These are phyloP conservation scores for Stichopus chloronotus DNA, from an alignment of 35 echinoderm and acorn worm species.

Conservation along the genomic window DNA sequence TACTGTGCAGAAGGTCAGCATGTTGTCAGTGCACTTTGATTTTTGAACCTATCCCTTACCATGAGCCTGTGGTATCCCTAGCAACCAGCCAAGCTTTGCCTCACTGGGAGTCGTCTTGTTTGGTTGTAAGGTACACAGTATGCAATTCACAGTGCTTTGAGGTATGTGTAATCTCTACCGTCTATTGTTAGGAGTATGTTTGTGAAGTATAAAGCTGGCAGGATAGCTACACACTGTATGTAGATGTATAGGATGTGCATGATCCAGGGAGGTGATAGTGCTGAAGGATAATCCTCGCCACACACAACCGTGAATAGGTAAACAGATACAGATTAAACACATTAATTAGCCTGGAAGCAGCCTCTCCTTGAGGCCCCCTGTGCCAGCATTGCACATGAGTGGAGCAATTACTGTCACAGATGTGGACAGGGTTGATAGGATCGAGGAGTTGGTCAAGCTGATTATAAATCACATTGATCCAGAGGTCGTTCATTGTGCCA, in stretches of 20 bases:
- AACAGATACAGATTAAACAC: not conserved
- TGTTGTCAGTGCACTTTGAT: not conserved
- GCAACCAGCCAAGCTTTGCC: not conserved
- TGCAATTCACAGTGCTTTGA: not conserved
- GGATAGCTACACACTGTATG: too few relatives aligned
- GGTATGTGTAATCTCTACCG: not conserved
- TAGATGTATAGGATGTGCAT: too few relatives aligned
- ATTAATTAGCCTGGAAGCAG: not conserved
- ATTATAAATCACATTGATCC: slow-evolving; percentile 91
- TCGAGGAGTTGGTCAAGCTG: slow-evolving; percentile 89
- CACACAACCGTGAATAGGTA: too few relatives aligned
- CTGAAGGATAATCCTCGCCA: too few relatives aligned
- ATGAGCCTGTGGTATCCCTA: not conserved
- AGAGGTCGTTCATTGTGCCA: slow-evolving; percentile 72
- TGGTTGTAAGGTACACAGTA: not conserved
- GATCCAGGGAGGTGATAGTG: too few relatives aligned
- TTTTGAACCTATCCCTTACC: not conserved
- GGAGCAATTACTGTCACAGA: slow-evolving; percentile 35
- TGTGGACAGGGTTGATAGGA: slow-evolving; percentile 88
- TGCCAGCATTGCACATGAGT: slow-evolving; percentile 14
- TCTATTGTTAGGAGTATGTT: not conserved
- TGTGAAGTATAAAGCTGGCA: too few relatives aligned
- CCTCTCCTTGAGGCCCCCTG: too few relatives aligned
- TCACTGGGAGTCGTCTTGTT: not conserved
- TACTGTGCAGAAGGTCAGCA: too few relatives aligned